phyloP scores from a whole-genome alignment of 2,113 vertebrate species.

The Colaptes auratus region DNA sequence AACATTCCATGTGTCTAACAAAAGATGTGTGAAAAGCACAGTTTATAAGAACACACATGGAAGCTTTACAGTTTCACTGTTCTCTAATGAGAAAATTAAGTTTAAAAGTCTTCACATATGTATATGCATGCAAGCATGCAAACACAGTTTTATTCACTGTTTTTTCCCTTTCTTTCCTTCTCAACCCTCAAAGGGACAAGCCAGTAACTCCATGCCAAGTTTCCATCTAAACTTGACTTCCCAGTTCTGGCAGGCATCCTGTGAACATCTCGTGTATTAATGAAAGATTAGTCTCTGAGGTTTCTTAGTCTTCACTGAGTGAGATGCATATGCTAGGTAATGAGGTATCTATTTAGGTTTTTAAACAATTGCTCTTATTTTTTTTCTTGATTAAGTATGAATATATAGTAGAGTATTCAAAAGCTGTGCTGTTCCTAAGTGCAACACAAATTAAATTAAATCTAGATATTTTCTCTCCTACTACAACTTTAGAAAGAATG shows the following conservation, averaged over 20 bases:
- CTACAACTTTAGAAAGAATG: not conserved
- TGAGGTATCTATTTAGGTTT: constrained; percentile 24
- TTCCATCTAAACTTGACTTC: constrained; percentile 63
- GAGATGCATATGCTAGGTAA: constrained; percentile 4
- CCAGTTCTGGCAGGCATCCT: constrained; percentile 49
- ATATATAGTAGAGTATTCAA: not conserved
- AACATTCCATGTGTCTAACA: constrained; percentile 77
- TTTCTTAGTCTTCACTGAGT: constrained; percentile 11
- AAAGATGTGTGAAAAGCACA: constrained; percentile 73
- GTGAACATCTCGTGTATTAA: constrained; percentile 44
- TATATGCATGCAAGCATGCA: constrained; percentile 34
- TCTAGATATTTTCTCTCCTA: not conserved
- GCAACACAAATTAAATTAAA: not conserved
- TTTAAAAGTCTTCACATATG: constrained; percentile 13
- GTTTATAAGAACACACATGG: constrained; percentile 70
- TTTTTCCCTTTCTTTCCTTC: constrained; percentile 34
- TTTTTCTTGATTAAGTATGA: not conserved
- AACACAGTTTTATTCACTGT: constrained; percentile 16
- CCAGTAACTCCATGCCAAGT: constrained; percentile 38
- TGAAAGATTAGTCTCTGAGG: constrained; percentile 36
- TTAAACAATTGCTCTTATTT: not conserved
- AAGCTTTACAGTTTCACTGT: constrained; percentile 57
- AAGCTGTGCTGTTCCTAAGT: not conserved
- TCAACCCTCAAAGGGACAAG: constrained; percentile 59
- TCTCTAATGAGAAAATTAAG: constrained; percentile 44